Evolutionary conservation across 1,140 invertebrate species (phyloP).

Genomic region (Tetragnatha versicolor): DNA sequence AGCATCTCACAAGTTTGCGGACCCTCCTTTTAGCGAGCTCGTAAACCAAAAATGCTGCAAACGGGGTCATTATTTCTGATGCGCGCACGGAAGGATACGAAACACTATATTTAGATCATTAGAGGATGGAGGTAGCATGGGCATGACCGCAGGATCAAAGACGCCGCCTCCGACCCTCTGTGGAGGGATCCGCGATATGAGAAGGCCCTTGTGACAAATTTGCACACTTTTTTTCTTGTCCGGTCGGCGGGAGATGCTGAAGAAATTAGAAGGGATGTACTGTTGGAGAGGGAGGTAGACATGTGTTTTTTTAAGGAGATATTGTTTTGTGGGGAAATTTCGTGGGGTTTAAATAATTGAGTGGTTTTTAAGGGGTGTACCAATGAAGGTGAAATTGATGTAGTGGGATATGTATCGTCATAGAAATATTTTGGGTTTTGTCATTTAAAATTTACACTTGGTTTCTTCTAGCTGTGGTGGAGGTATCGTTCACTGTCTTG

Average conservation of each 20-base stretch:
- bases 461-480: too few species aligned
- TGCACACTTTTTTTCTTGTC: constrained; percentile 29
- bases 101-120: constrained; percentile 55
- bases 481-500: too few species aligned
- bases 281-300: not conserved
- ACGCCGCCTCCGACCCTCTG: constrained; percentile 6
- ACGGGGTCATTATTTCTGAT: too few species aligned
- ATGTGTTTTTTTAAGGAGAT: not conserved
- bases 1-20: too few species aligned
- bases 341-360: not conserved
- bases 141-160: constrained; percentile 48
- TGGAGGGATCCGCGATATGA: constrained; percentile 37
- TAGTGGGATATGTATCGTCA: too few species aligned
- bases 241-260: constrained; percentile 1
- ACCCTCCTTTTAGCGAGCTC: too few species aligned
- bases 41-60: too few species aligned
- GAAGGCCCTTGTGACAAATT: constrained; percentile 33
- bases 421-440: too few species aligned
- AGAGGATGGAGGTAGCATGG: constrained; percentile 27
- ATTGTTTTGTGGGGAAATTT: not conserved
- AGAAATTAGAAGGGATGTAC: not conserved
- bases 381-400: too few species aligned
- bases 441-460: too few species aligned
- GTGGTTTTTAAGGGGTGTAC: too few species aligned
- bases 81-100: constrained; percentile 38